Evolutionary conservation across 1,140 invertebrate species (phyloP).

Genomic region (Papilio polyxenes): DNA sequence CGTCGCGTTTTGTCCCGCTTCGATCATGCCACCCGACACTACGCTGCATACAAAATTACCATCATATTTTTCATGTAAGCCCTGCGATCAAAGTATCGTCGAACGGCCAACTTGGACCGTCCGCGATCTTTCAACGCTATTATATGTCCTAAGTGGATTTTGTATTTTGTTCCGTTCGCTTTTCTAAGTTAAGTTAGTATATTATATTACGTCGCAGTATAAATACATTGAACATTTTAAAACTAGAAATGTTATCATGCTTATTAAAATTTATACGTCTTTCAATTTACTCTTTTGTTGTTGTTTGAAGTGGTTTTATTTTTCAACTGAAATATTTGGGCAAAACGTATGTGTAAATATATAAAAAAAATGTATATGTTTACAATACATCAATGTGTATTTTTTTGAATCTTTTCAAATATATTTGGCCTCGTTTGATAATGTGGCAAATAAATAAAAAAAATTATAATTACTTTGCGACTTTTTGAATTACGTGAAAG

Average conservation of each 20-base stretch:
- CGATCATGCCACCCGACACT: constrained; percentile 63
- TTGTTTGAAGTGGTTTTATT: background rate
- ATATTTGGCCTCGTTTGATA: too few relatives aligned
- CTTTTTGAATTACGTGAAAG: too few relatives aligned
- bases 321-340: background rate
- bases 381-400: too few relatives aligned
- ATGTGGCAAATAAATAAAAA: too few relatives aligned
- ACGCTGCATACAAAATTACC: constrained; percentile 73
- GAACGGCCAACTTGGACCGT: constrained; percentile 48
- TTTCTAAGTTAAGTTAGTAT: background rate
- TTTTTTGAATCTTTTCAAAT: background rate
- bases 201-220: too few relatives aligned
- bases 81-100: constrained; percentile 67
- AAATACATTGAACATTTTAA: background rate
- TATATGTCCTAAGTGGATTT: constrained; percentile 35
- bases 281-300: too few relatives aligned
- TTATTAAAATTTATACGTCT: too few relatives aligned
- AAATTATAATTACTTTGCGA: too few relatives aligned
- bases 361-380: too few relatives aligned
- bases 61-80: constrained; percentile 74
- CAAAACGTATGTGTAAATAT: too few relatives aligned
- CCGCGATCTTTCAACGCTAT: constrained; percentile 40
- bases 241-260: background rate
- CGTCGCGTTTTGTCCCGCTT: constrained; percentile 64
- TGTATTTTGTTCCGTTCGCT: constrained; percentile 21